phyloP scores from a whole-genome alignment of 2,797 vertebrate species.

The Halcyon leucocephala region DNA sequence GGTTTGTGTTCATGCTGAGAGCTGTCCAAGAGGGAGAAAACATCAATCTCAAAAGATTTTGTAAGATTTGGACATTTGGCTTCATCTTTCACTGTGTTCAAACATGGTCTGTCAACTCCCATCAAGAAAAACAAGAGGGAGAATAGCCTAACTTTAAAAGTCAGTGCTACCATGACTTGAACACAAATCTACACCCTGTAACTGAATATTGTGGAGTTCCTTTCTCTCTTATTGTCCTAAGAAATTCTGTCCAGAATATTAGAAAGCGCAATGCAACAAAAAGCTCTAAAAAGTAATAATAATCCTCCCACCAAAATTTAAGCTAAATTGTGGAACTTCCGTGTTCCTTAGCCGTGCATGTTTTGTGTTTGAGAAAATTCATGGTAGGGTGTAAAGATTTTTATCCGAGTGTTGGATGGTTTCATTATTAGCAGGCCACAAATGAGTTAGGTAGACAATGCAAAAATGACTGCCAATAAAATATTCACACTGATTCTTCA shows the following conservation, averaged over 20 bases:
- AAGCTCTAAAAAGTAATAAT: not conserved
- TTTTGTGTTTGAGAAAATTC: not conserved
- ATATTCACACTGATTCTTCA: not conserved
- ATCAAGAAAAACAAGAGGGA: not conserved
- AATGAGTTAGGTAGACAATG: not conserved
- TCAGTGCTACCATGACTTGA: not conserved
- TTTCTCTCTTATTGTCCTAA: not conserved
- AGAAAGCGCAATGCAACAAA: not conserved
- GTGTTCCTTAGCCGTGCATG: not conserved
- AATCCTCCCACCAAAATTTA: not conserved
- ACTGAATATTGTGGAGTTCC: not conserved
- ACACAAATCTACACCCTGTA: not conserved
- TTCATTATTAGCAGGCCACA: constrained; percentile 13
- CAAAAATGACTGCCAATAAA: constrained; percentile 27
- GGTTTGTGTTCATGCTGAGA: not conserved
- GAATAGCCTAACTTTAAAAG: not conserved
- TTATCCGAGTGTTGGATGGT: not conserved
- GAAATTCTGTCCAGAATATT: not conserved
- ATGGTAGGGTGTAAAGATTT: not conserved
- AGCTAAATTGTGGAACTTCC: not conserved
- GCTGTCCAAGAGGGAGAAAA: constrained; percentile 26
- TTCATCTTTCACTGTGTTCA: not conserved
- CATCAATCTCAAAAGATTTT: not conserved
- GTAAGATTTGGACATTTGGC: not conserved
- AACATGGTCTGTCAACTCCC: not conserved